Evolutionary conservation across 2,113 vertebrate species (phyloP), one percentile per base, ranked within the genome.

Genomic region (Panurus biarmicus): DNA sequence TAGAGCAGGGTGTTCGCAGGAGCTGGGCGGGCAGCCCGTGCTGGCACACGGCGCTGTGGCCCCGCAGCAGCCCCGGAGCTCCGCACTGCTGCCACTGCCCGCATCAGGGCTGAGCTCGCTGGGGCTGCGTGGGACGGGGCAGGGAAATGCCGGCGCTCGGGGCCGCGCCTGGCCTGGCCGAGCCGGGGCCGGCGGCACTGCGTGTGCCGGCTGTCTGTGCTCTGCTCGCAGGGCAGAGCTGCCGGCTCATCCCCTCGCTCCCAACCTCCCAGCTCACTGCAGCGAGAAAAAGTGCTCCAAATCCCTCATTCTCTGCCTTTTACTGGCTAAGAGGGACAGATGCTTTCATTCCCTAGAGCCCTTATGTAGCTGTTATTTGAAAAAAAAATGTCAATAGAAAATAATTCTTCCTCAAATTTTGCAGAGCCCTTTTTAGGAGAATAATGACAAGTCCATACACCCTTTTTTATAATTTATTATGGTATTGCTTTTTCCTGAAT

Each of bases 311-410:
- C 65, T 85, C 89, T 83, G 88, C 64, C 38, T 91, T 89, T 82
- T 79, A 36, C 84, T 75, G 76, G 76, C 72, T 85, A 69, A 87
- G 54, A 91, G 77, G 45, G 71, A 83, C 89, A 94, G 73, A 89
- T 54, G 56, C 74, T 50, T 58, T 73, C 33, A 78, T 85, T 94
- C 87, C 64, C 78, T 36, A 15, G 54, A 83, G 87, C 38, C 67
- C 54, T 35, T 25, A 6, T 60, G 10, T 40, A 64, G 57, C 73
- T 77, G 5, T 58, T 76, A 36, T 57, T 85, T 28, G 15, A 54
- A 54, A 84, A 92, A 90, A 38, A 45, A 5, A 19, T 6, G 38
- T n/a, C 14, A 28, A 17, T n/a, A 50, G 47, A 48, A 45, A 48
- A 47, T 21, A 69, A 35, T 38, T 56, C 56, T 76, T 28, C 35